A percentile compares a stretch with the other conserved stretches of the same genome.
phyloP scores from a whole-genome alignment of 2,888 invertebrate species.

The Monoplex corrugatus region DNA sequence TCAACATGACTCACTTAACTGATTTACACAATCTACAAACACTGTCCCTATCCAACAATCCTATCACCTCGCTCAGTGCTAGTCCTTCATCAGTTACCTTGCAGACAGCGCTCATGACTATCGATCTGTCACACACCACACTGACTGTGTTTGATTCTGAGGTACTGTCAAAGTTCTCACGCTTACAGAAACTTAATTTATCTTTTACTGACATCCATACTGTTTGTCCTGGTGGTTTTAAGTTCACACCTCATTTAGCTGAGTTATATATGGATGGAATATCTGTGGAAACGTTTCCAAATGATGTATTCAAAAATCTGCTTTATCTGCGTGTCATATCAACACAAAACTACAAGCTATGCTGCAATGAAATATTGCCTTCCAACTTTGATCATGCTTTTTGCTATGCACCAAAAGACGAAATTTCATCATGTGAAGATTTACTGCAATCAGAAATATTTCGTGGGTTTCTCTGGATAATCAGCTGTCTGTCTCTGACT shows the following conservation, averaged over 20 bases:
- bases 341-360: neutral
- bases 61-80: neutral
- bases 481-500: neutral
- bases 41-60: neutral
- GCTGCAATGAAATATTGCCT: neutral
- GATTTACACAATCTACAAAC: neutral
- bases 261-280: neutral
- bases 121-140: neutral
- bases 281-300: neutral
- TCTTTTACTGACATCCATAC: neutral
- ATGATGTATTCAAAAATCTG: neutral
- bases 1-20: neutral
- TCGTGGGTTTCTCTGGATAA: conserved; percentile 3
- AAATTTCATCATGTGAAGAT: neutral
- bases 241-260: neutral
- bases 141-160: neutral
- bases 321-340: neutral
- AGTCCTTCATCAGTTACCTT: neutral
- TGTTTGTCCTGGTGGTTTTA: neutral
- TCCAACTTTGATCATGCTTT: neutral
- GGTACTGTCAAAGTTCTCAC: neutral
- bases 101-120: neutral
- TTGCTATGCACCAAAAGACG: neutral
- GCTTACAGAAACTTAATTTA: neutral
- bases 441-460: neutral